A percentile compares a stretch with the other conserved stretches of the same genome.
Conservation (phyloP, 2,888 invertebrate species). For the Heliconius erato region DNA sequence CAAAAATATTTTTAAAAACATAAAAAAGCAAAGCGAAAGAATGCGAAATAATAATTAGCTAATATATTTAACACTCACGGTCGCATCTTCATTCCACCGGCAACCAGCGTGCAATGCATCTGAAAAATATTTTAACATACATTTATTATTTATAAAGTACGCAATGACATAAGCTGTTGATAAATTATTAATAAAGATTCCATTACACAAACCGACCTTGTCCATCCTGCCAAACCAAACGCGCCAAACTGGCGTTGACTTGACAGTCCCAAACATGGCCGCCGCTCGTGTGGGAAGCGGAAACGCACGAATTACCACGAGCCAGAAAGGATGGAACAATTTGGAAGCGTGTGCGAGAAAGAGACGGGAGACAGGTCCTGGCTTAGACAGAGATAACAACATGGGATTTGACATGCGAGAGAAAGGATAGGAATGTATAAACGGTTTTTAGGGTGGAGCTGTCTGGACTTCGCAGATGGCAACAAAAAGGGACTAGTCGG, state of each 20-base stretch:
- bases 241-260: constrained; percentile 84
- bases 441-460: constrained; percentile 86
- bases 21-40: not conserved
- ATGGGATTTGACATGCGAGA: constrained; percentile 73
- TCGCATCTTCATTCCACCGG: constrained; percentile 18
- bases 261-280: constrained; percentile 86
- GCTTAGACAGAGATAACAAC: constrained; percentile 78
- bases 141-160: constrained; percentile 33
- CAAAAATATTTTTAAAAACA: not conserved
- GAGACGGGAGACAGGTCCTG: constrained; percentile 80
- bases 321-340: constrained; percentile 79
- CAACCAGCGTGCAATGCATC: constrained; percentile 45
- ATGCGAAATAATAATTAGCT: not conserved
- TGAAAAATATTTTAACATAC: constrained; percentile 53
- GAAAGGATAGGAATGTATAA: constrained; percentile 80
- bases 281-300: constrained; percentile 83
- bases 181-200: constrained; percentile 58
- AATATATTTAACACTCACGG: constrained; percentile 39
- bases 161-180: constrained; percentile 34
- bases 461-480: constrained; percentile 85
- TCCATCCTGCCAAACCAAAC: constrained; percentile 74
- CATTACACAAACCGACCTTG: constrained; percentile 78
- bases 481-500: constrained; percentile 83
- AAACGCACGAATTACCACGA: constrained; percentile 84
- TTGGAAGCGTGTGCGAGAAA: constrained; percentile 74